Base-by-base conservation (phyloP, 2,113 vertebrate species). In the Anarhynchus alexandrinus region DNA sequence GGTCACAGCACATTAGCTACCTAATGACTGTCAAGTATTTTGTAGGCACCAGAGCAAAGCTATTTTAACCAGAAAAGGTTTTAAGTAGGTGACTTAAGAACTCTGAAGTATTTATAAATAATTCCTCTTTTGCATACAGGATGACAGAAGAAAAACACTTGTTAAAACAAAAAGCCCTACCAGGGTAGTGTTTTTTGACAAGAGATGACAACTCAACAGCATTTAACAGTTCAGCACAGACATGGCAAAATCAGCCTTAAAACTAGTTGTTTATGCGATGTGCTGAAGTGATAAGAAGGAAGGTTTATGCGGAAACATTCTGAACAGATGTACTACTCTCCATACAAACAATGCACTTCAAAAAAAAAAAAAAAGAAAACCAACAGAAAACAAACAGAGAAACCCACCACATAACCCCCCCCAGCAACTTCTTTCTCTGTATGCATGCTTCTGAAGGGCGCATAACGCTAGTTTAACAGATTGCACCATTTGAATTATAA, bases 1-100 rank as follows among this genome's bases (percentile, higher is more conserved):
- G 87, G 89, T 97, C 95, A 97, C 95, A 95, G 95, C 62, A 95
- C 97, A 97, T 96, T 96, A 97, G 95, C 78, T 94, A 93, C 94
- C 97, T 95, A 97, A 97, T 79, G 87, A 87, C 94, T 82, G 93
- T 76, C 36, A 70, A 94, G 78, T 74, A 69, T 95, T 97, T 89
- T 91, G 93, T 29, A 94, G 83, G 91, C 93, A 97, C 62, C 82
- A 42, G 86, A 95, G 96, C 89, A 93, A 95, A 89, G 84, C 1
- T 1, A 85, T 89, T 97, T 97, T 97, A 94, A 95, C 1, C 14
- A 94, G 93, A 77, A 96, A 94, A 90, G 82, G 82, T 82, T 94
- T 79, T 73, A 95, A 93, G 73, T 65, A 92, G 83, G 89, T 95
- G 93, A 95, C 89, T 95, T 89, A 87, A 94, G 89, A 95, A 84